phyloP scores from a whole-genome alignment of 2,113 vertebrate species.

The Carettochelys insculpta region DNA sequence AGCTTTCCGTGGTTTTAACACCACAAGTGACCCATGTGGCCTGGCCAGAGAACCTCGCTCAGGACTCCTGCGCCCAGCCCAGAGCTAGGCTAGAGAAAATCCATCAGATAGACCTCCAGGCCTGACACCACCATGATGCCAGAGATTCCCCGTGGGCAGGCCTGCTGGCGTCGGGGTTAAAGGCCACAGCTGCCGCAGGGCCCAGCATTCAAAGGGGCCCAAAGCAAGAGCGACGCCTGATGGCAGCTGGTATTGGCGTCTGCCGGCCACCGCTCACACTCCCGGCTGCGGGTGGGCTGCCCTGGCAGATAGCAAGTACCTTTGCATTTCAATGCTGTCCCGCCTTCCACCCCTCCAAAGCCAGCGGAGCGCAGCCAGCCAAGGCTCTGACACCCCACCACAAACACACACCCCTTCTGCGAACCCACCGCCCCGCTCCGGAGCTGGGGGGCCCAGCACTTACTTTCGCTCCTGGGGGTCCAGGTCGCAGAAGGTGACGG shows the following conservation, averaged over 20 bases:
- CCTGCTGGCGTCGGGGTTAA: no score
- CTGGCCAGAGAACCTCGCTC: not conserved
- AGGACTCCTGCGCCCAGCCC: not conserved
- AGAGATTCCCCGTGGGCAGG: no score
- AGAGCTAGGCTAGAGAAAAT: not conserved
- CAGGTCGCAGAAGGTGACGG: slow-evolving; percentile 93
- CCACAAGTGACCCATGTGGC: not conserved
- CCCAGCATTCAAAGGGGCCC: no score
- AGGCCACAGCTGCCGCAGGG: no score
- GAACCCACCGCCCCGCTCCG: not conserved
- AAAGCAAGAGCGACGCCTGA: not conserved
- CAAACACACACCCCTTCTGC: no score
- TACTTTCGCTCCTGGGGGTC: slow-evolving; percentile 98
- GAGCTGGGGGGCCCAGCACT: slow-evolving; percentile 57
- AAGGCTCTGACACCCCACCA: no score
- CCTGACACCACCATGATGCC: not conserved
- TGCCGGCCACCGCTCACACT: not conserved
- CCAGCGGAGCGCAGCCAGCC: not conserved
- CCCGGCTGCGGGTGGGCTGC: not conserved
- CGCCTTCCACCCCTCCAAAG: not conserved
- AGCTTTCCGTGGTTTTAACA: not conserved
- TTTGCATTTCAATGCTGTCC: not conserved
- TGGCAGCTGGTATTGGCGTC: not conserved
- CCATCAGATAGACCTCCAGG: not conserved
- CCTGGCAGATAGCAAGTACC: not conserved